phyloP scores from a whole-genome alignment of 2,888 invertebrate species.

The Lobophora halterata region DNA sequence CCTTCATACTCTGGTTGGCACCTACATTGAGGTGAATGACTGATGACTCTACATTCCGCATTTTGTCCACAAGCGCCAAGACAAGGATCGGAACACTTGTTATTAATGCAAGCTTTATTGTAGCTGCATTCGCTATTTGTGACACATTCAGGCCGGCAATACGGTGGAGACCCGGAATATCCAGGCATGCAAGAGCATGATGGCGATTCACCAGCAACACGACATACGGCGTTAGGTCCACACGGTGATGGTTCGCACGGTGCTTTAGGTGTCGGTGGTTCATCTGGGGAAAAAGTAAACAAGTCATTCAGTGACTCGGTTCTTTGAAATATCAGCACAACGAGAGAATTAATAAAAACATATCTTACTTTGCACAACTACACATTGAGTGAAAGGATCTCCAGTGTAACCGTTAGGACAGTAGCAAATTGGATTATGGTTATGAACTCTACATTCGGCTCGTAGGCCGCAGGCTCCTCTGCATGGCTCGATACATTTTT shows the following conservation, averaged over 20 bases:
- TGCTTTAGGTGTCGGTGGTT: constrained; percentile 52
- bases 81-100: constrained; percentile 90
- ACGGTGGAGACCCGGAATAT: constrained; percentile 86
- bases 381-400: constrained; percentile 89
- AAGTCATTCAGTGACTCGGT: no score
- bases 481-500: constrained; percentile 90
- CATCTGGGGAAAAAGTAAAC: constrained; percentile 40
- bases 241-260: constrained; percentile 89
- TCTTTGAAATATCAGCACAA: background rate
- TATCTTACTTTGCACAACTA: constrained; percentile 49
- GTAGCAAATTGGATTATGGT: constrained; percentile 92
- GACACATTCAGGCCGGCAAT: constrained; percentile 91
- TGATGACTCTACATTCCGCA: constrained; percentile 89
- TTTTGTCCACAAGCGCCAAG: constrained; percentile 88
- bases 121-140: constrained; percentile 89
- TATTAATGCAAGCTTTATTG: constrained; percentile 88
- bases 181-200: constrained; percentile 87
- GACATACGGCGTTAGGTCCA: constrained; percentile 88
- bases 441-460: constrained; percentile 88
- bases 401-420: constrained; percentile 88
- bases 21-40: constrained; percentile 92
- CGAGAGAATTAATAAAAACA: constrained; percentile 2
- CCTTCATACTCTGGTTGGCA: constrained; percentile 87
- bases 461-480: constrained; percentile 88
- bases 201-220: constrained; percentile 75